Conservation (phyloP, 2,888 invertebrate genomes). For the Hemicrepidius hirtus region DNA sequence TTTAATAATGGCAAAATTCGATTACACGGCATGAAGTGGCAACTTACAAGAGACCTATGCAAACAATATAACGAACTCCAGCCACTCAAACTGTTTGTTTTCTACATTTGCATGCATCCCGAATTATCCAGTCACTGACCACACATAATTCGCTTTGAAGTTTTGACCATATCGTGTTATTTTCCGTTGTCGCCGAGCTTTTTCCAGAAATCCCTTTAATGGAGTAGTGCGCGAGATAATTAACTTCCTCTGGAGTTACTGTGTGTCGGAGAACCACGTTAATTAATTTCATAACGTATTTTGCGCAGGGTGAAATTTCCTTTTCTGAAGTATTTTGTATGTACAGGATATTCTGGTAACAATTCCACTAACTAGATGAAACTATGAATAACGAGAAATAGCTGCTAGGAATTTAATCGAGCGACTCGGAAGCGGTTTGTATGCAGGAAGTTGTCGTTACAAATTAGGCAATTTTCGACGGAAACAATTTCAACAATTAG, state of each 20-base stretch:
- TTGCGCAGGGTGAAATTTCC: slow-evolving; percentile 2
- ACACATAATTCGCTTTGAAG: slow-evolving; percentile 39
- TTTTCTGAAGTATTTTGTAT: slow-evolving; percentile 11
- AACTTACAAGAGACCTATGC: slow-evolving; percentile 20
- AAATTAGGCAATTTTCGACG: slow-evolving; percentile 14
- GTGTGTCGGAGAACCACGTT: slow-evolving; percentile 10
- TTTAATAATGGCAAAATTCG: slow-evolving; percentile 22
- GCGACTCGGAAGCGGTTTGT: slow-evolving; percentile 8
- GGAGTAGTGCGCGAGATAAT: slow-evolving; percentile 26
- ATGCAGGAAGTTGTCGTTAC: slow-evolving; percentile 14
- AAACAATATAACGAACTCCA: slow-evolving; percentile 28
- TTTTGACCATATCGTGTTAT: slow-evolving; percentile 16
- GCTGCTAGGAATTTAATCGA: slow-evolving; percentile 13
- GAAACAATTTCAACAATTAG: slow-evolving; percentile 5
- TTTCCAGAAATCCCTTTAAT: slow-evolving; percentile 20
- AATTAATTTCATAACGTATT: slow-evolving; percentile 27
- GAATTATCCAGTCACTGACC: slow-evolving; percentile 37
- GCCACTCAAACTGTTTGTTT: slow-evolving; percentile 32
- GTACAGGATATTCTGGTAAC: neutral
- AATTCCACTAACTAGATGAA: slow-evolving; percentile 18
- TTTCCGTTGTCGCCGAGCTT: slow-evolving; percentile 5
- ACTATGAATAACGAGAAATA: slow-evolving; percentile 9
- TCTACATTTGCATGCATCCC: slow-evolving; percentile 40
- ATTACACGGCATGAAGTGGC: slow-evolving; percentile 31
- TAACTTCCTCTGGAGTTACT: slow-evolving; percentile 4